A percentile compares a stretch with the other conserved stretches of the same genome.
phyloP scores from a whole-genome alignment of 1,140 invertebrate species.

The Drosophila mauritiana region DNA sequence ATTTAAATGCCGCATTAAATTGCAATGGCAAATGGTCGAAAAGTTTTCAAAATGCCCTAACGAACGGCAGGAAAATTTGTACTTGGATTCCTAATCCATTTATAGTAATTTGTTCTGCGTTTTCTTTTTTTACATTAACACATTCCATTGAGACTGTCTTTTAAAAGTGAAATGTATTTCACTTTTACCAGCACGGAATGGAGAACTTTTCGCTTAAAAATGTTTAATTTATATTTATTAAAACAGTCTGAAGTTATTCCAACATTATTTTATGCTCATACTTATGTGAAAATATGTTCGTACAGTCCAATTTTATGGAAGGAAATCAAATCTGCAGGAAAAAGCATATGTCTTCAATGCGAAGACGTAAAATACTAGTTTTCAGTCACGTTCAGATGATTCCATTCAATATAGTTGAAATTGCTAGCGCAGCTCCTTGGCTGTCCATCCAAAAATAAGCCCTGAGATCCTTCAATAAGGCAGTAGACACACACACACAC shows the following conservation, averaged over 20 bases:
- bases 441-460: not conserved
- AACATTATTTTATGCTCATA: too few relatives aligned
- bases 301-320: too few relatives aligned
- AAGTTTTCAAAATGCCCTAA: constrained; percentile 19
- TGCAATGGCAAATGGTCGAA: constrained; percentile 26
- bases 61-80: not conserved
- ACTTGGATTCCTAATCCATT: not conserved
- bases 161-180: not conserved
- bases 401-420: constrained; percentile 9
- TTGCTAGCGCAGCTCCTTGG: not conserved
- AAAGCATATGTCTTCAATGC: not conserved
- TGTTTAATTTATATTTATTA: too few relatives aligned
- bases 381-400: constrained; percentile 9
- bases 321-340: not conserved
- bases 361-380: not conserved
- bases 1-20: constrained; percentile 69
- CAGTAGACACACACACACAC: constrained; percentile 2
- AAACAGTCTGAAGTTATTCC: too few relatives aligned
- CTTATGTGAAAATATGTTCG: not conserved
- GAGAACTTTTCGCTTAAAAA: too few relatives aligned
- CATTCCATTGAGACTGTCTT: too few relatives aligned
- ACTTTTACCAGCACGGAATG: too few relatives aligned
- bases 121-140: too few relatives aligned
- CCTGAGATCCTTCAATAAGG: constrained; percentile 10
- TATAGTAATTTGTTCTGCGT: too few relatives aligned